A percentile compares a stretch with the other conserved stretches of the same genome.
These are phyloP conservation scores for Riptortus pedestris DNA, from an alignment of 1,140 invertebrate species.

Conservation along the genomic window DNA sequence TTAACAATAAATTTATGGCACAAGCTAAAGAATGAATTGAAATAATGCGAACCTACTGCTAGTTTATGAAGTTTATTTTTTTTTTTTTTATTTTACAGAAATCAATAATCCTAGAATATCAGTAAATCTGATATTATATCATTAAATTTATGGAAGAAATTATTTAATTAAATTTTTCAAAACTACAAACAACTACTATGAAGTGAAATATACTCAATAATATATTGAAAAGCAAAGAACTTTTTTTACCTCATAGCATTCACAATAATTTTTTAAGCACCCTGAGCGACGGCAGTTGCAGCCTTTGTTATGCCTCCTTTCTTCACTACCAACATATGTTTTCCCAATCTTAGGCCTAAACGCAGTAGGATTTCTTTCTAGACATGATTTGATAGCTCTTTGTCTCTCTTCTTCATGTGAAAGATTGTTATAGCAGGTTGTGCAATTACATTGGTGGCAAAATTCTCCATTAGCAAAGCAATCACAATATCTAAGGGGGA, in stretches of 20 bases:
- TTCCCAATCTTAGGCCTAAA: conserved; percentile 98
- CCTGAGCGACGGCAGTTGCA: conserved; percentile 98
- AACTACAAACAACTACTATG: no score
- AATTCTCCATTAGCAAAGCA: conserved; percentile 99
- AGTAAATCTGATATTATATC: no score
- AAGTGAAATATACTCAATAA: no score
- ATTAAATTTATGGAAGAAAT: no score
- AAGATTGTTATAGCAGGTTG: conserved; percentile 94
- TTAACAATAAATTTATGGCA: no score
- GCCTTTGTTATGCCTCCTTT: conserved; percentile 88
- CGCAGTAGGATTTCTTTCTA: conserved; percentile 88
- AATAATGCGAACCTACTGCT: no score
- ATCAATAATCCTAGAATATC: no score
- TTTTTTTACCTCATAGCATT: conserved; percentile 86
- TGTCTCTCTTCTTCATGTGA: conserved; percentile 91
- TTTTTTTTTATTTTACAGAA: no score
- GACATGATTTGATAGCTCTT: conserved; percentile 80
- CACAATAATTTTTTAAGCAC: conserved; percentile 99
- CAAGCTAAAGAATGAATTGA: no score
- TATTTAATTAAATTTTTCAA: background rate
- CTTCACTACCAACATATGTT: conserved; percentile 54
- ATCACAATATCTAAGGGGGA: conserved; percentile 76
- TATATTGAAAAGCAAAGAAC: no score
- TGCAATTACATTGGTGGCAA: conserved; percentile 96
- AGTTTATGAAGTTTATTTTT: no score